Base-by-base conservation (phyloP, 2,888 invertebrate genomes). In the Apeira syringaria region DNA sequence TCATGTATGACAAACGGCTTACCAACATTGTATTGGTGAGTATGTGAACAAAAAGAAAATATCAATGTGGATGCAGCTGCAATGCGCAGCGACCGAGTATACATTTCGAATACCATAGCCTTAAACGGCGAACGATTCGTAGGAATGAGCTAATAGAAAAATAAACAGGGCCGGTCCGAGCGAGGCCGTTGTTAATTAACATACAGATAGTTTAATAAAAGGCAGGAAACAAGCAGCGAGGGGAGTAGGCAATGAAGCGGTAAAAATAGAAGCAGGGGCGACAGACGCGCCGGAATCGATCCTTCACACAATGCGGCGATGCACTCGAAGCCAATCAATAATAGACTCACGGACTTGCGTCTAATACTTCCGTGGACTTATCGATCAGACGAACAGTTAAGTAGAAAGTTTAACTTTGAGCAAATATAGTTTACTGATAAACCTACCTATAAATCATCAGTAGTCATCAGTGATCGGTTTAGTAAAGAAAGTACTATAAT, bases 181-280 rank as follows among this genome's bases (percentile, higher is more conserved):
- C 78, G 83, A 82, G 81, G 86, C 79, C 83, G 80, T 76, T 86
- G 80, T 84, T 88, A 89, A 89, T 89, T 88, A 87, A 86, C 88
- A 88, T 88, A 86, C 80, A 84, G 81, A 88, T 87, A 87, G 84
- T 87, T 87, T 88, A 86, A 88, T 89, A 87, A 83, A 86, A 84
- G 85, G 84, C 89, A 88, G 89, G 88, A 88, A 88, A 74, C 84
- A 72, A 68, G 75, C 81, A 73, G 71, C 69, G 82, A 87, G 88
- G 87, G 88, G 88, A 86, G 86, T 73, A 82, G 68, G 84, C 88
- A 84, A 88, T 88, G 88, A 85, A 86, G 89, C 88, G 86, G 87
- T 88, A 88, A 88, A 89, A 88, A 89, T 89, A 89, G 88, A 86
- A 67, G 78, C 69, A 80, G 78, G 85, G 83, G 80, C 77, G 80